Conservation (phyloP, 2,113 vertebrate genomes). For the Parus major region DNA sequence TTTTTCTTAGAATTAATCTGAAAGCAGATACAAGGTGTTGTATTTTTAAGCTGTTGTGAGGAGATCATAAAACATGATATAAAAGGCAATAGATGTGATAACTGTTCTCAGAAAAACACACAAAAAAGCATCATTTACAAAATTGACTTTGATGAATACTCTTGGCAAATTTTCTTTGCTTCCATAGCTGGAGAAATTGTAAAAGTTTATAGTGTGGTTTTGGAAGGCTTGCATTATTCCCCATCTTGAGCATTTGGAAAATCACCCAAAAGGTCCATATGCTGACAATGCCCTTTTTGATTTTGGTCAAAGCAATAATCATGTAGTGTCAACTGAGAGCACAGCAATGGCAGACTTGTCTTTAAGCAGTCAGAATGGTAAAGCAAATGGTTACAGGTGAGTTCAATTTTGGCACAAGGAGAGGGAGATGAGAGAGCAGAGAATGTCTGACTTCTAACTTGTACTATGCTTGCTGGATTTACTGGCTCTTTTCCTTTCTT, state of each 20-base stretch:
- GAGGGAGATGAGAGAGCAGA: background rate
- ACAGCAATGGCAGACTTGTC: slow-evolving; percentile 74
- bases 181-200: slow-evolving; percentile 2
- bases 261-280: slow-evolving; percentile 53
- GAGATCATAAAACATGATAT: slow-evolving; percentile 17
- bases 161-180: slow-evolving; percentile 28
- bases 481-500: slow-evolving; percentile 84
- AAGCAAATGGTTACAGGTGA: slow-evolving; percentile 60
- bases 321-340: slow-evolving; percentile 56
- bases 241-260: slow-evolving; percentile 61
- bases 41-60: slow-evolving; percentile 19
- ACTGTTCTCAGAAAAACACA: slow-evolving; percentile 55
- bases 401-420: slow-evolving; percentile 49
- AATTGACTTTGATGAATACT: slow-evolving; percentile 42
- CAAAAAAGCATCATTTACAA: slow-evolving; percentile 61
- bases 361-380: slow-evolving; percentile 67
- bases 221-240: slow-evolving; percentile 42
- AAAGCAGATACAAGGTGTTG: slow-evolving; percentile 56
- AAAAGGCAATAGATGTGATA: slow-evolving; percentile 34
- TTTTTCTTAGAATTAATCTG: slow-evolving; percentile 56
- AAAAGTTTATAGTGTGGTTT: slow-evolving; percentile 20
- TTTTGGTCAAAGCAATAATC: slow-evolving; percentile 71
- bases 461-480: slow-evolving; percentile 82
- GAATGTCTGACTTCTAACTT: slow-evolving; percentile 78
- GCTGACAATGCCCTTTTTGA: slow-evolving; percentile 68